phyloP scores from a whole-genome alignment of 2,888 invertebrate species.

The Syrphus vitripennis region DNA sequence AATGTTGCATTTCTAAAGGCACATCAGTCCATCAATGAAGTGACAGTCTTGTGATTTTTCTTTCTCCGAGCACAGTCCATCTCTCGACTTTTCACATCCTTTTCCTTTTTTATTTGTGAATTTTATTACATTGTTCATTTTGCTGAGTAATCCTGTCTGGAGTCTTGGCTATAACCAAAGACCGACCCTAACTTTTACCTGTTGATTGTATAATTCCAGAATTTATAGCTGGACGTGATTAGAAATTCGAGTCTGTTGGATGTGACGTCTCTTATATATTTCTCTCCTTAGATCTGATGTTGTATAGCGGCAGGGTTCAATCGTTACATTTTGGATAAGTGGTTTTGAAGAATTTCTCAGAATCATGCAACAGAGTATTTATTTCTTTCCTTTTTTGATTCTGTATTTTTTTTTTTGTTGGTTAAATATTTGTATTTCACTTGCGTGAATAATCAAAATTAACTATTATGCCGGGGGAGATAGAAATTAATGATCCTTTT shows the following conservation, averaged over 20 bases:
- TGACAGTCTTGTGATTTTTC: neutral
- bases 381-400: neutral
- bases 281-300: neutral
- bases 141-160: slow-evolving; percentile 27
- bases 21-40: neutral
- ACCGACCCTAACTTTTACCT: slow-evolving; percentile 24
- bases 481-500: slow-evolving; percentile 47
- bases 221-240: slow-evolving; percentile 68
- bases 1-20: slow-evolving; percentile 34
- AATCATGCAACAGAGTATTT: slow-evolving; percentile 12
- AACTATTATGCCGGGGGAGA: slow-evolving; percentile 8
- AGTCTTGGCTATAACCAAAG: neutral
- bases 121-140: neutral
- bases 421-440: slow-evolving; percentile 61
- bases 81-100: slow-evolving; percentile 1
- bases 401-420: neutral
- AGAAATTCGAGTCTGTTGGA: slow-evolving; percentile 31
- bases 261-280: neutral
- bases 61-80: neutral
- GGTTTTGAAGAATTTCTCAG: slow-evolving; percentile 38
- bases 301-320: slow-evolving; percentile 52
- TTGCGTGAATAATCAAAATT: slow-evolving; percentile 59
- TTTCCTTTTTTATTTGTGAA: neutral
- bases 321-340: slow-evolving; percentile 21
- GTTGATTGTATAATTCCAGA: slow-evolving; percentile 52